Conservation (phyloP, 1,140 invertebrate genomes). For the Dinoponera quadriceps region DNA sequence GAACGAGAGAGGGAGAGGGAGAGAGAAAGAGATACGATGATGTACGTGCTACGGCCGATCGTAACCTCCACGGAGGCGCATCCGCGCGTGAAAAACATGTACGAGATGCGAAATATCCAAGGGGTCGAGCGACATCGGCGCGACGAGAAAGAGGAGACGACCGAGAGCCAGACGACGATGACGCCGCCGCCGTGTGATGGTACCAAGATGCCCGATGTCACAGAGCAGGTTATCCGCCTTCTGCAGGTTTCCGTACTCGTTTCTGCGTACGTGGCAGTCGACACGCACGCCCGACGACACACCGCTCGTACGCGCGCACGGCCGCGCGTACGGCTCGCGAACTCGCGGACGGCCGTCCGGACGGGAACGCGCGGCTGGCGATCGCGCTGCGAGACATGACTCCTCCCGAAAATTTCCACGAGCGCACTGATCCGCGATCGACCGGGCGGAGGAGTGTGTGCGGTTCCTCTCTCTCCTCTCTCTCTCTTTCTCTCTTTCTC, state of each 20-base stretch:
- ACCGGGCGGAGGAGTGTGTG: constrained; percentile 66
- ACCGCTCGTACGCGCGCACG: constrained; percentile 47
- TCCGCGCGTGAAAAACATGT: constrained; percentile 87
- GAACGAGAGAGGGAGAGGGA: background rate
- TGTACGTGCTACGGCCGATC: constrained; percentile 87
- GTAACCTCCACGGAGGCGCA: constrained; percentile 84
- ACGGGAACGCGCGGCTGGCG: constrained; percentile 25
- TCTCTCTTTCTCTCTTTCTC: constrained; percentile 5
- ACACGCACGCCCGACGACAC: background rate
- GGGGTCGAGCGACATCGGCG: constrained; percentile 62
- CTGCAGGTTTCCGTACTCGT: constrained; percentile 87
- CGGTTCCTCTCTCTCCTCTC: constrained; percentile 30
- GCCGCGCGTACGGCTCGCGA: constrained; percentile 62
- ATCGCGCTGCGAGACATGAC: constrained; percentile 74
- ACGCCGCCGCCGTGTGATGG: background rate
- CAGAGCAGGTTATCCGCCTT: constrained; percentile 90
- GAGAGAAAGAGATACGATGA: constrained; percentile 77
- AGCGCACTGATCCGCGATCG: constrained; percentile 82
- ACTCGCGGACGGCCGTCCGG: constrained; percentile 52
- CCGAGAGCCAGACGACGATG: constrained; percentile 71
- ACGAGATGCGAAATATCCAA: constrained; percentile 88
- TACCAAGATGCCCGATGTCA: constrained; percentile 84
- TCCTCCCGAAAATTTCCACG: constrained; percentile 81
- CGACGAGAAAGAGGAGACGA: constrained; percentile 67
- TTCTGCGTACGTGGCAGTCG: constrained; percentile 68